Evolutionary conservation across 2,113 vertebrate species (phyloP).

Genomic region (Tauraco erythrolophus): DNA sequence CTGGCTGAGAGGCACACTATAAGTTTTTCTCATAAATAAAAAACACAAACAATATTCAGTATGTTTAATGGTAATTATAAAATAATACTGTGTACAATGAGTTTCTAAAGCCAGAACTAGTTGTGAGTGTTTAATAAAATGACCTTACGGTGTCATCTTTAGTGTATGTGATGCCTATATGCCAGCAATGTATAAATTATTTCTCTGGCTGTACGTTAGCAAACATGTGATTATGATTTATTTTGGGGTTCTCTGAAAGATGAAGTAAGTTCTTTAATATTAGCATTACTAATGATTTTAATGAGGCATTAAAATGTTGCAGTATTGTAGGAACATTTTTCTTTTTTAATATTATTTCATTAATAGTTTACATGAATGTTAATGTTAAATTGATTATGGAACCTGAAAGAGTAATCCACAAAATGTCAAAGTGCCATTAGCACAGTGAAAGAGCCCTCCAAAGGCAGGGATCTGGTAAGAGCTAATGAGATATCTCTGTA

Average conservation of each 20-base stretch:
- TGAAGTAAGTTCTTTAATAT: constrained; percentile 85
- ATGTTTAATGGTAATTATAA: constrained; percentile 79
- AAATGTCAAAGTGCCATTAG: constrained; percentile 69
- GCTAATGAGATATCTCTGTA: constrained; percentile 23
- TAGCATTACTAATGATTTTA: constrained; percentile 90
- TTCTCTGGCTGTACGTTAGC: constrained; percentile 78
- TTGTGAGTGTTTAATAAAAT: constrained; percentile 57
- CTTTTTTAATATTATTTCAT: constrained; percentile 85
- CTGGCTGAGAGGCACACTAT: constrained; percentile 72
- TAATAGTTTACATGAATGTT: constrained; percentile 84
- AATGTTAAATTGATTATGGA: constrained; percentile 80
- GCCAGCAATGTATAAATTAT: constrained; percentile 77
- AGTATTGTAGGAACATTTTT: constrained; percentile 84
- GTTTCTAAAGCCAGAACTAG: constrained; percentile 58
- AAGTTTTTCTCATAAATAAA: constrained; percentile 81
- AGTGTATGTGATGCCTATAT: constrained; percentile 63
- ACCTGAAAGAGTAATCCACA: constrained; percentile 77
- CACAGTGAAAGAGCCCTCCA: constrained; percentile 53
- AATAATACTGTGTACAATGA: constrained; percentile 55
- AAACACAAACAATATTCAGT: constrained; percentile 73
- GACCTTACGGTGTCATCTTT: constrained; percentile 72
- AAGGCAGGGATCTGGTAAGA: constrained; percentile 33
- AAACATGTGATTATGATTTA: constrained; percentile 88
- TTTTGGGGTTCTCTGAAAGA: constrained; percentile 83
- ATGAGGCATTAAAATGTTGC: constrained; percentile 89